Evolutionary conservation across 2,888 invertebrate genomes (phyloP).

Genomic region (Hesperia comma): DNA sequence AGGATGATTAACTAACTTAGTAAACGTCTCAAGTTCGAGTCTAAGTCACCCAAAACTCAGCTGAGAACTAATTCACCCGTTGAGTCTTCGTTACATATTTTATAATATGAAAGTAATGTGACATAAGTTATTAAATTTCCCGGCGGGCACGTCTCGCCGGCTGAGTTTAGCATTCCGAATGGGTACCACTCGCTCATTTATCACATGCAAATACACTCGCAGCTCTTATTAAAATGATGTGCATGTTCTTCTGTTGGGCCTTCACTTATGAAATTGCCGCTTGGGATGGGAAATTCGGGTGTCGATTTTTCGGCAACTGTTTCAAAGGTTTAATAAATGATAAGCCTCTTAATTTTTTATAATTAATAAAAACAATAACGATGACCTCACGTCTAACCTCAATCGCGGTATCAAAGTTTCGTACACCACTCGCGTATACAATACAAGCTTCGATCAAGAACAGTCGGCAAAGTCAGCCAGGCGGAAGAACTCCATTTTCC

Average conservation of each 20-base stretch:
- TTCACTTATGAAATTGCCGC: constrained; percentile 1
- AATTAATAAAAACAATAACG: too few species aligned
- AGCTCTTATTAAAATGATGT: constrained; percentile 4
- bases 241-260: constrained; percentile 6
- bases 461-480: too few species aligned
- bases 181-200: constrained; percentile 23
- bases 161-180: constrained; percentile 27
- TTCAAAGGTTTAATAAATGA: too few species aligned
- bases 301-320: too few species aligned
- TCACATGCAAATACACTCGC: constrained; percentile 13
- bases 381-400: too few species aligned
- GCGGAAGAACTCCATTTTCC: too few species aligned
- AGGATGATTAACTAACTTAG: too few species aligned
- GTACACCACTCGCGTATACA: too few species aligned
- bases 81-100: constrained; percentile 20
- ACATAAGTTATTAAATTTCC: constrained; percentile 33
- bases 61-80: constrained; percentile 25
- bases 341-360: too few species aligned
- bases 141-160: constrained; percentile 21
- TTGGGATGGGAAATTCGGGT: not conserved
- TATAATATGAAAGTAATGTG: constrained; percentile 22
- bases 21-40: too few species aligned
- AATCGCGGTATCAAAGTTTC: too few species aligned
- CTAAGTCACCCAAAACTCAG: not conserved
- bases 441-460: too few species aligned